These are phyloP conservation scores for Hydractinia echinata DNA, from an alignment of 30 jellyfish, hydroid and myxozoan genomes.

Conservation along the genomic window DNA sequence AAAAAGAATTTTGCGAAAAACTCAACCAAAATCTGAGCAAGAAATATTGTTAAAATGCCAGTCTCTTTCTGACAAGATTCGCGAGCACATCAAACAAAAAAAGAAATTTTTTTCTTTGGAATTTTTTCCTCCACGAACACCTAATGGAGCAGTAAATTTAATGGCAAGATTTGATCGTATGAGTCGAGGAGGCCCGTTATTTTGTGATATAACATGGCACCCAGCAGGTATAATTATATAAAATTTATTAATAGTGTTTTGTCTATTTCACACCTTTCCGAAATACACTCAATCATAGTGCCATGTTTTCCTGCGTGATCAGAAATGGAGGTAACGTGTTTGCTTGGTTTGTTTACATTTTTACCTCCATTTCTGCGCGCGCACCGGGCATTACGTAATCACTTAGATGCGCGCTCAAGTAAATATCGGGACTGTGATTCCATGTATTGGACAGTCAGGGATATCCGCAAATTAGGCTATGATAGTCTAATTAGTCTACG, in stretches of 20 bases:
- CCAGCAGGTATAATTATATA: conserved; percentile 56
- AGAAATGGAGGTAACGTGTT: no score
- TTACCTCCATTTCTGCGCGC: no score
- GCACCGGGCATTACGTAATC: no score
- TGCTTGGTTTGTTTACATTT: no score
- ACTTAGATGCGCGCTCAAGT: no score
- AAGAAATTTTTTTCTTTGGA: conserved; percentile 84
- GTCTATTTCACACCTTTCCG: no score
- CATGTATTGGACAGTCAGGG: no score
- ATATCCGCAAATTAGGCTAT: no score
- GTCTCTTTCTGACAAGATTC: conserved; percentile 45
- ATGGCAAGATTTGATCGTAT: conserved; percentile 83
- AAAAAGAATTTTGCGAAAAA: not conserved
- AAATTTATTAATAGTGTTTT: not conserved
- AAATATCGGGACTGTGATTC: no score
- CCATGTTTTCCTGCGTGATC: no score
- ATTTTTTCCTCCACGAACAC: conserved; percentile 95
- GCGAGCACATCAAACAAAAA: conserved; percentile 38
- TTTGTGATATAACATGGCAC: conserved; percentile 96
- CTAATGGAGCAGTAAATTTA: conserved; percentile 90
- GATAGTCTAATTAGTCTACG: no score
- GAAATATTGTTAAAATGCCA: conserved; percentile 30
- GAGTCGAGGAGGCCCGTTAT: conserved; percentile 86
- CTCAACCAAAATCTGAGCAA: not conserved
- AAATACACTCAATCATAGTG: no score